phyloP scores from a whole-genome alignment of 2,797 vertebrate species.

The Passerculus sandwichensis region DNA sequence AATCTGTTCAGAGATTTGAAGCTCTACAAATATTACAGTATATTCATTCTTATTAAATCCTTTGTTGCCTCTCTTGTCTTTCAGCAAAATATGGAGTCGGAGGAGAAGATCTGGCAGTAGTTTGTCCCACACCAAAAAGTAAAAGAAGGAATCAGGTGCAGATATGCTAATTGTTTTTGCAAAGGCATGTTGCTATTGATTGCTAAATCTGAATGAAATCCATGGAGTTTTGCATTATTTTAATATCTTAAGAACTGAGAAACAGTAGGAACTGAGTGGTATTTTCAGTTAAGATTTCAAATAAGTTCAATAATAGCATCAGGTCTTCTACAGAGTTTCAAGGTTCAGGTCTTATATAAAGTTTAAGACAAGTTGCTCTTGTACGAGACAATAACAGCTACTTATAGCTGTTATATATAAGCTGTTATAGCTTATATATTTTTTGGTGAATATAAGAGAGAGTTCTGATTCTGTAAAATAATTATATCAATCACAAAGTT shows the following conservation, averaged over 20 bases:
- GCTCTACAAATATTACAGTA: neutral
- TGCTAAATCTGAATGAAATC: neutral
- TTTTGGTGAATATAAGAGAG: neutral
- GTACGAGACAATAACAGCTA: neutral
- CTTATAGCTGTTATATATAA: neutral
- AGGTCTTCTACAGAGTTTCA: neutral
- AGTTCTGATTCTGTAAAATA: neutral
- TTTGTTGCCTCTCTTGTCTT: conserved; percentile 8
- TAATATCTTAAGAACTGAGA: neutral
- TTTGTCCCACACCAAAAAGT: neutral
- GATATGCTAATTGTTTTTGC: neutral
- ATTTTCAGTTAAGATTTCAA: neutral
- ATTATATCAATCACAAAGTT: neutral
- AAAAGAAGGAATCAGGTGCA: neutral
- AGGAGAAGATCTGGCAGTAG: neutral
- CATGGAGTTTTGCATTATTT: neutral
- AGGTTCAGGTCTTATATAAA: neutral
- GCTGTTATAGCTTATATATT: neutral
- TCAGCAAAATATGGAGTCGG: neutral
- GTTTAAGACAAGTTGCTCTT: neutral
- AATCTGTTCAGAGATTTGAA: conserved; percentile 29
- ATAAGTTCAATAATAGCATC: fast-evolving
- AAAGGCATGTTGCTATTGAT: neutral
- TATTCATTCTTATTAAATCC: neutral
- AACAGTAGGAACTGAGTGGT: neutral